Evolutionary conservation across 2,888 invertebrate species (phyloP).

Genomic region (Cerceris rybyensis): DNA sequence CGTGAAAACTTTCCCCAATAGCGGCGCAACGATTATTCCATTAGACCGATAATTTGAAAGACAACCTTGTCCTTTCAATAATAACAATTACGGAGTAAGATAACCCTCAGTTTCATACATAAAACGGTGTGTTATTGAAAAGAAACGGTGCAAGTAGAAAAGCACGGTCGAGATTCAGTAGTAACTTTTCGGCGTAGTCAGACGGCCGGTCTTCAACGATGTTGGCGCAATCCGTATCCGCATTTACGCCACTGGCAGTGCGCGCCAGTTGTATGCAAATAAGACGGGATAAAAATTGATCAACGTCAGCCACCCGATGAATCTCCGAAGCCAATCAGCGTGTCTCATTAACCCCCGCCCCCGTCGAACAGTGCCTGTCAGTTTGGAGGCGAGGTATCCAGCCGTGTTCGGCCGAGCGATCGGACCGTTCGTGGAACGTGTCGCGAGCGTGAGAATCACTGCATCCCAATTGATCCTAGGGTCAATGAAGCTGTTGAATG

Average conservation of each 20-base stretch:
- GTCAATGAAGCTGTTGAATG: constrained; percentile 78
- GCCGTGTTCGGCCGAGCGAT: constrained; percentile 19
- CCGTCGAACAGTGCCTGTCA: constrained; percentile 69
- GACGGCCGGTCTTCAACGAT: constrained; percentile 2
- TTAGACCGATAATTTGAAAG: too few species aligned
- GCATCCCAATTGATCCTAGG: constrained; percentile 76
- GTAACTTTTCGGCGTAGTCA: constrained; percentile 44
- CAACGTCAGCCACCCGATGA: constrained; percentile 73
- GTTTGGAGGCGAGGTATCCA: constrained; percentile 41
- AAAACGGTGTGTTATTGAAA: background rate
- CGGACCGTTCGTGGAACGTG: constrained; percentile 37
- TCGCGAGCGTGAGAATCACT: constrained; percentile 72
- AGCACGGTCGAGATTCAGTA: constrained; percentile 41
- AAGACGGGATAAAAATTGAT: constrained; percentile 73
- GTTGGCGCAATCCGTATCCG: constrained; percentile 19
- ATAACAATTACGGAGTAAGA: background rate
- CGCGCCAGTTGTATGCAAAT: constrained; percentile 72
- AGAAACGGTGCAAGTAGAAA: constrained; percentile 1
- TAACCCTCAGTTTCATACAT: background rate
- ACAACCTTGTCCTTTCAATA: too few species aligned
- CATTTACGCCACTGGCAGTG: constrained; percentile 63
- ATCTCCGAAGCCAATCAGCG: constrained; percentile 73
- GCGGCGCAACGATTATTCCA: too few species aligned
- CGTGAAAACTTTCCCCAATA: too few species aligned
- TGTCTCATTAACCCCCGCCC: constrained; percentile 76